Conservation (phyloP, 2,113 vertebrate species). For the Lepus timidus region DNA sequence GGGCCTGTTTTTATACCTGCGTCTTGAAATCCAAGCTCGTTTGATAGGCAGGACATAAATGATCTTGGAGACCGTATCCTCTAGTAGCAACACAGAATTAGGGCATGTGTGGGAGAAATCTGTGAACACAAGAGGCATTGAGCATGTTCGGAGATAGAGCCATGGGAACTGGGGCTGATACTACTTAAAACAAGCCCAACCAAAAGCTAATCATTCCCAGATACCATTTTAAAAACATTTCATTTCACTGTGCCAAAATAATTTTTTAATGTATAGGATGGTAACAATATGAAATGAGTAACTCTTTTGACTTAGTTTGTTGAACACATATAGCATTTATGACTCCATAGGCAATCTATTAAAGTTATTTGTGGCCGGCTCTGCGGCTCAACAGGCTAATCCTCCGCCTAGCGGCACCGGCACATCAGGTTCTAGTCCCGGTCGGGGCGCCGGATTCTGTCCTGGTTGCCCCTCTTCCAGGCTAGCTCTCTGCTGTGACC, state of each 20-base stretch:
- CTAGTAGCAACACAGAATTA: not conserved
- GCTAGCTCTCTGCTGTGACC: too few relatives aligned
- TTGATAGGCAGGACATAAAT: not conserved
- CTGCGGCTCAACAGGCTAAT: too few relatives aligned
- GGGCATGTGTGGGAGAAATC: not conserved
- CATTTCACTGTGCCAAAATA: not conserved
- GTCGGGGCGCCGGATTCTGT: too few relatives aligned
- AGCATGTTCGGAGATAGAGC: not conserved
- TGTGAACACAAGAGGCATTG: not conserved
- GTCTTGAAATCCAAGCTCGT: not conserved
- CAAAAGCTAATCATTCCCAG: not conserved
- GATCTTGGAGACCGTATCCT: not conserved
- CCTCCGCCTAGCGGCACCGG: too few relatives aligned
- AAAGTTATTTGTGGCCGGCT: too few relatives aligned
- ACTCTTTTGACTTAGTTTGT: not conserved
- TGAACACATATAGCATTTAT: not conserved
- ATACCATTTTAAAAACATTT: not conserved
- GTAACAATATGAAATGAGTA: not conserved
- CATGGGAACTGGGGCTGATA: not conserved
- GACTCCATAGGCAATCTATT: too few relatives aligned
- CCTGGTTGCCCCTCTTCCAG: too few relatives aligned
- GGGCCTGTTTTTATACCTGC: not conserved
- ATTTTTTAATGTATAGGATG: not conserved
- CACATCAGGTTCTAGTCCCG: too few relatives aligned
- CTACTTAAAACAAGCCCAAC: not conserved